A percentile compares a stretch with the other conserved stretches of the same genome.
Conservation (phyloP, 2,888 invertebrate genomes). For the Apoda limacodes region DNA sequence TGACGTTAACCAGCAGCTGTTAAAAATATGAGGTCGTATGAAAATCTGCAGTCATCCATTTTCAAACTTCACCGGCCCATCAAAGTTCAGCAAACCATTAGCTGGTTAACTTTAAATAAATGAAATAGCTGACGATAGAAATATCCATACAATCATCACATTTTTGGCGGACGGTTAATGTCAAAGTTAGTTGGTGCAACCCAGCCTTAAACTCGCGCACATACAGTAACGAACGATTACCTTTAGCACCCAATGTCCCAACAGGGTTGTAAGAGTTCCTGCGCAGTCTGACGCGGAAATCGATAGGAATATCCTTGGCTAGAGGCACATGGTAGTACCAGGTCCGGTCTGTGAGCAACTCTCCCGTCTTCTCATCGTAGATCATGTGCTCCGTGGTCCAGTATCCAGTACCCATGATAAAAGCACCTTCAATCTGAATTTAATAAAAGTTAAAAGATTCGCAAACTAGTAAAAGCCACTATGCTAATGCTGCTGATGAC, state of each 20-base stretch:
- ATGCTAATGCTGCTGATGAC: too few species aligned
- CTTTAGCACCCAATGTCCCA: conserved; percentile 12
- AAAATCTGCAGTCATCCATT: too few species aligned
- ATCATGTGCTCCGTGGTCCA: conserved; percentile 79
- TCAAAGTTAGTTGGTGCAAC: too few species aligned
- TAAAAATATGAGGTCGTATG: too few species aligned
- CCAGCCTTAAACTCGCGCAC: too few species aligned
- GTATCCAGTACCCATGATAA: conserved; percentile 79
- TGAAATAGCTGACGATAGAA: background rate
- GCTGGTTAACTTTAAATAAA: conserved; percentile 1
- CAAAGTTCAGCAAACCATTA: too few species aligned
- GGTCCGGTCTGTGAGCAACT: conserved; percentile 77
- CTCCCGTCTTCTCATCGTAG: conserved; percentile 73
- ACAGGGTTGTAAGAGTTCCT: conserved; percentile 68
- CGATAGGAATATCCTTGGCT: conserved; percentile 79
- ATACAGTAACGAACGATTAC: too few species aligned
- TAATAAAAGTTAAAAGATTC: too few species aligned
- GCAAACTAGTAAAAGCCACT: too few species aligned
- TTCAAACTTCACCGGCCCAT: too few species aligned
- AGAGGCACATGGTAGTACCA: conserved; percentile 84
- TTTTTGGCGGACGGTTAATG: too few species aligned
- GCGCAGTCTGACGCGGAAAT: conserved; percentile 75
- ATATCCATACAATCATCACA: too few species aligned
- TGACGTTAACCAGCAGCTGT: background rate
- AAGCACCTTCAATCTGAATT: conserved; percentile 75